Evolutionary conservation across 2,797 vertebrate species (phyloP).

Genomic region (Sardinella longiceps): DNA sequence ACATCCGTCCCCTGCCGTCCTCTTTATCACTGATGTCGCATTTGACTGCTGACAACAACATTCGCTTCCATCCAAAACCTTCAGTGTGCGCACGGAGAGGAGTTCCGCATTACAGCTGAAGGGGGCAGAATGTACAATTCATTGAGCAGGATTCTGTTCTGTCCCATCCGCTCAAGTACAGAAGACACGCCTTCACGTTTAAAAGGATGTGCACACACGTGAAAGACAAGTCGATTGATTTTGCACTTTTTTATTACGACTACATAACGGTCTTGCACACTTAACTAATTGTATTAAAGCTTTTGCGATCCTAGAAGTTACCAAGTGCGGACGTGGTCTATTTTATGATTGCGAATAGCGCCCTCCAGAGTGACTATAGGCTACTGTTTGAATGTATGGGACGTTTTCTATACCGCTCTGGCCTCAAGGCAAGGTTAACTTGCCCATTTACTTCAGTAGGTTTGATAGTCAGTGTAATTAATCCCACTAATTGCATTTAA

Average conservation of each 20-base stretch:
- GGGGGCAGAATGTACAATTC: conserved; percentile 58
- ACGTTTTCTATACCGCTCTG: no score
- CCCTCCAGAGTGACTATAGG: background rate
- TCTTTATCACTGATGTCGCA: conserved; percentile 17
- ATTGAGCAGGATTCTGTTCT: background rate
- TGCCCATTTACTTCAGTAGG: background rate
- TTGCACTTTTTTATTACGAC: background rate
- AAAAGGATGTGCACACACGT: background rate
- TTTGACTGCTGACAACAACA: conserved; percentile 42
- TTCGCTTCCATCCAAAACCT: conserved; percentile 36
- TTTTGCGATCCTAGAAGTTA: background rate
- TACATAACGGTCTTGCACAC: background rate
- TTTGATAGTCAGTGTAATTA: background rate
- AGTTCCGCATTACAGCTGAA: conserved; percentile 67
- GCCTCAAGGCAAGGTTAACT: background rate
- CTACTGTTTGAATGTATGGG: background rate
- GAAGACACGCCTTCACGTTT: conserved; percentile 31
- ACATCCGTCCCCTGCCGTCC: conserved; percentile 17
- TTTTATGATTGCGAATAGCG: background rate
- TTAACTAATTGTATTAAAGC: background rate
- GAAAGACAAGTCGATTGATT: background rate
- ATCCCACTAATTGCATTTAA: background rate
- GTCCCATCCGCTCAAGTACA: conserved; percentile 12
- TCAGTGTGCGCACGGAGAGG: conserved; percentile 25
- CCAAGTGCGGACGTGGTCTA: background rate